Evolutionary conservation across 2,113 vertebrate genomes (phyloP).

Genomic region (Plectropomus leopardus): DNA sequence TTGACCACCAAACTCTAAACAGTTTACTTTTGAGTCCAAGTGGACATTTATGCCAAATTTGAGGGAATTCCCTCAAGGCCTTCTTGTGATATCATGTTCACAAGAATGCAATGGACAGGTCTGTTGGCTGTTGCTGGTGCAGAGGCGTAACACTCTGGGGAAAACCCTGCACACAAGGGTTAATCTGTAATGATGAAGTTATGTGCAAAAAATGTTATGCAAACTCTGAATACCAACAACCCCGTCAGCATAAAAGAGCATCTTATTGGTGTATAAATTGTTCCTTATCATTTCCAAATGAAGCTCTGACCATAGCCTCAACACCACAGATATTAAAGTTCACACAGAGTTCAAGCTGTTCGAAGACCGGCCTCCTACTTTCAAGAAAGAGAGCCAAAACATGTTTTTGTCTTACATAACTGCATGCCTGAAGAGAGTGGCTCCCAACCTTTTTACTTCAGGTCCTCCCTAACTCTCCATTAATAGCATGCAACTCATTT

Average conservation of each 20-base stretch:
- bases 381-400: conserved; percentile 54
- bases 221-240: background rate
- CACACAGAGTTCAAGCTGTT: conserved; percentile 68
- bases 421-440: conserved; percentile 20
- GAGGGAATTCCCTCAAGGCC: too few relatives aligned
- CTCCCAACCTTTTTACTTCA: conserved; percentile 19
- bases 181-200: background rate
- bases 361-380: conserved; percentile 37
- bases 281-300: conserved; percentile 14
- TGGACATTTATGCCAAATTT: too few relatives aligned
- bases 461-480: conserved; percentile 14
- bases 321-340: conserved; percentile 62
- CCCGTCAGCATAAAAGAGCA: background rate
- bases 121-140: too few relatives aligned
- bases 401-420: conserved; percentile 59
- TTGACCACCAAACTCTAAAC: too few relatives aligned
- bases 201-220: background rate
- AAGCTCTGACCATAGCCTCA: conserved; percentile 27
- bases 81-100: too few relatives aligned
- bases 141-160: too few relatives aligned
- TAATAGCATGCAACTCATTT: background rate
- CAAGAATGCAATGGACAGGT: too few relatives aligned
- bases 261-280: background rate
- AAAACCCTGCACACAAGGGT: background rate
- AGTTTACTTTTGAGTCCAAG: too few relatives aligned